Evolutionary conservation across 2,888 invertebrate species (phyloP).

Genomic region (Halictus quadricinctus): DNA sequence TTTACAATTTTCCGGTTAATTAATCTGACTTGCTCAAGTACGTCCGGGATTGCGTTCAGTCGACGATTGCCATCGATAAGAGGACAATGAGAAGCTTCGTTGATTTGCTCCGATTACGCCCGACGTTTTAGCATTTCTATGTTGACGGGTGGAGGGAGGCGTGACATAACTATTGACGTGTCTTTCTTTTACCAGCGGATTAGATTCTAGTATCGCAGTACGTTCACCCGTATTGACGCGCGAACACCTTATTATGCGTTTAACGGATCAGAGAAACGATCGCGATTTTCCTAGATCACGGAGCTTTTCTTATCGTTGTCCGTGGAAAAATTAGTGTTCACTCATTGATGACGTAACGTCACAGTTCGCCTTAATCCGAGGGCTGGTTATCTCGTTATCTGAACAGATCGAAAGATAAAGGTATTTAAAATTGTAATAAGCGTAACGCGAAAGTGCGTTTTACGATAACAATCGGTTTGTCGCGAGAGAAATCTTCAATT

Average conservation of each 20-base stretch:
- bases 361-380: not conserved
- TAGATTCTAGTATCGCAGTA: slow-evolving; percentile 3
- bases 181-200: not conserved
- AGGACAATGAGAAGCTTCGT: not conserved
- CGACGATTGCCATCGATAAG: slow-evolving; percentile 21
- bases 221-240: slow-evolving; percentile 49
- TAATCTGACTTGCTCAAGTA: not conserved
- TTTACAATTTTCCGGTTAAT: slow-evolving; percentile 20
- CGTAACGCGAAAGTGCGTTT: no score
- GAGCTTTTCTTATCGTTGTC: slow-evolving; percentile 24
- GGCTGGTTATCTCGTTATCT: not conserved
- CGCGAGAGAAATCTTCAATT: no score
- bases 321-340: not conserved
- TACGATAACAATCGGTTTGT: no score
- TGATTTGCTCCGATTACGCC: not conserved
- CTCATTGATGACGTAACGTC: slow-evolving; percentile 17
- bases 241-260: slow-evolving; percentile 43
- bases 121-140: not conserved
- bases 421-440: no score
- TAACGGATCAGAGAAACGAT: slow-evolving; percentile 26
- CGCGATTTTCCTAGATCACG: not conserved
- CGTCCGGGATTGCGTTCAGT: not conserved
- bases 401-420: no score
- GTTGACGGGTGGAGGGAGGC: not conserved
- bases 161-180: not conserved